Evolutionary conservation across 2,113 vertebrate species (phyloP), one percentile per base, ranked within the genome.

Genomic region (Sceloporus undulatus): DNA sequence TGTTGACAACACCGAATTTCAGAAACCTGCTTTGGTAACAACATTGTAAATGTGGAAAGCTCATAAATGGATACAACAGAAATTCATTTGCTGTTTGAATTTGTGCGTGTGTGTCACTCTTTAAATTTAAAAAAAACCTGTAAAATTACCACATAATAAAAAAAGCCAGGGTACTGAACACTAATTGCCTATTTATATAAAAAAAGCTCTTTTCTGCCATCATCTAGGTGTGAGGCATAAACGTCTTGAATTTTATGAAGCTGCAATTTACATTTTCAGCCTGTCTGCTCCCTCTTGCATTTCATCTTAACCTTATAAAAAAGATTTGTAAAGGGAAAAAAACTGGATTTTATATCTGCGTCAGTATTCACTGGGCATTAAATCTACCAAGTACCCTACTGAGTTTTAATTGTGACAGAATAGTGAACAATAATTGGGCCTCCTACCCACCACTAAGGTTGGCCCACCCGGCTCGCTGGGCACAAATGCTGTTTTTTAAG

Each of bases 111-210:
- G 73, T 77, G 38, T 81, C 85, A 93, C 86, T 94, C 93, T 96
- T 96, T 96, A 96, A 96, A 96, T 94, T 95, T 91, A 94, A 82
- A 71, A 29, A 71, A 71, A 95, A 96, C 96, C 95, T 97, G 95
- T 97, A 97, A 97, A 97, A 97, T 97, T 96, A 97, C 95, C 96
- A 96, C 95, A 1, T 97, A 96, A 96, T 98, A 97, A 97, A 97
- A 97, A 97, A 97, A 97, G 68, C 85, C 84, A 94, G 84, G 90
- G 66, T 92, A 95, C 96, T 94, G 95, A 96, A 95, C 93, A 89
- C 94, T 97, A 97, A 97, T 97, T 96, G 95, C 94, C 94, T 92
- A 94, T 96, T 96, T 96, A 92, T 94, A 91, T 90, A 92, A 88
- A 95, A 93, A 89, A 95, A 42, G 23, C 82, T 90, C 85, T 91